These are phyloP conservation scores for Carcina quercana DNA, from an alignment of 2,888 invertebrate genomes.

Conservation along the genomic window DNA sequence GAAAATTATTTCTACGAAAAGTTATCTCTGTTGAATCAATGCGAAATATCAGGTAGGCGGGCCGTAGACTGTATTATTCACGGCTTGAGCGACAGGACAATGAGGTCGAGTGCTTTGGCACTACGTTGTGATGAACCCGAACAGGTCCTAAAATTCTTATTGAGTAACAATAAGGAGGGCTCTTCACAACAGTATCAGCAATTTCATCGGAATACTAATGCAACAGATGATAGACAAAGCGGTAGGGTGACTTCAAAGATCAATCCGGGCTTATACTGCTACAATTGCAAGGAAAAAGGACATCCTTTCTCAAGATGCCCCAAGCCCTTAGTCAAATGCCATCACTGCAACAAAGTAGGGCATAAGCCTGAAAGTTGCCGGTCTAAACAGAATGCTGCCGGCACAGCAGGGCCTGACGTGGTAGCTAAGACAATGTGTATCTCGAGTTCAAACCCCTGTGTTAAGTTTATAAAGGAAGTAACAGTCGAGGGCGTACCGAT, in stretches of 20 bases:
- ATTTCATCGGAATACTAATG: conserved; percentile 1
- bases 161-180: conserved; percentile 5
- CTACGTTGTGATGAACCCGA: conserved; percentile 16
- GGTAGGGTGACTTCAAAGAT: neutral
- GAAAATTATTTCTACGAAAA: conserved; percentile 17
- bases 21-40: conserved; percentile 11
- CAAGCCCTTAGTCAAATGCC: conserved; percentile 15
- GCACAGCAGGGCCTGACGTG: neutral
- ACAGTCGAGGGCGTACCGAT: conserved; percentile 1
- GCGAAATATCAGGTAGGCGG: conserved; percentile 14
- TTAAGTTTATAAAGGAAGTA: conserved; percentile 8
- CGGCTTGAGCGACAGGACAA: conserved; percentile 14
- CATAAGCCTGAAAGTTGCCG: conserved; percentile 10
- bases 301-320: conserved; percentile 14
- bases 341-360: conserved; percentile 10
- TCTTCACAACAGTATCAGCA: neutral
- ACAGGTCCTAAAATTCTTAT: conserved; percentile 13
- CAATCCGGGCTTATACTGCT: conserved; percentile 7
- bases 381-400: neutral
- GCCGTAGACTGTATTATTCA: conserved; percentile 21
- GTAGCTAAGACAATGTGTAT: conserved; percentile 7
- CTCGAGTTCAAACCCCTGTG: neutral
- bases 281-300: conserved; percentile 17
- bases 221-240: neutral
- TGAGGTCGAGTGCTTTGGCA: conserved; percentile 15